These are phyloP conservation scores for Penaeus vannamei DNA, from an alignment of 1,140 invertebrate genomes.

Conservation along the genomic window DNA sequence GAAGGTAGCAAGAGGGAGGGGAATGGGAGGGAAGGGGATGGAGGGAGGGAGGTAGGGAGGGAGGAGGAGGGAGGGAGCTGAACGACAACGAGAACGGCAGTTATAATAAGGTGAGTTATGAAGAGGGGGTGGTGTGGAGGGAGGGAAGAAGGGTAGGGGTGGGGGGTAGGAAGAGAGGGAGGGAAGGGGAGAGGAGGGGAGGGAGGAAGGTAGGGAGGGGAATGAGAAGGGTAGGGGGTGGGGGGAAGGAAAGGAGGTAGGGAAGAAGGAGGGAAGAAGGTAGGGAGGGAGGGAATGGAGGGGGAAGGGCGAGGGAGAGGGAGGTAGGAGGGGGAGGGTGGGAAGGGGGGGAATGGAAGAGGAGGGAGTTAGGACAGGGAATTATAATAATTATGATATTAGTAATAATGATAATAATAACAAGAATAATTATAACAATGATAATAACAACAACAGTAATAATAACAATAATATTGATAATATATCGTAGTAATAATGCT, in stretches of 20 bases:
- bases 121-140: constrained; percentile 75
- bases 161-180: constrained; percentile 87
- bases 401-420: constrained; percentile 15
- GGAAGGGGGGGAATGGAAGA: not conserved
- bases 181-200: constrained; percentile 80
- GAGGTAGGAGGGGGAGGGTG: not conserved
- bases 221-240: constrained; percentile 94
- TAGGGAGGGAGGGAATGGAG: not conserved
- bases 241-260: constrained; percentile 81
- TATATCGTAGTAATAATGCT: too few relatives aligned
- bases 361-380: not conserved
- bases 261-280: not conserved
- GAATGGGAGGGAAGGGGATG: constrained; percentile 88
- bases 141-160: constrained; percentile 76
- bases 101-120: constrained; percentile 87
- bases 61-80: constrained; percentile 85
- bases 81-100: constrained; percentile 90
- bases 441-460: not conserved
- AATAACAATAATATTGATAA: not conserved
- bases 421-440: too few relatives aligned
- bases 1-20: constrained; percentile 76
- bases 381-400: not conserved
- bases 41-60: constrained; percentile 83
- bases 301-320: not conserved
- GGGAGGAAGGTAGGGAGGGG: constrained; percentile 84